Percentiles rank a stretch among this genome's conserved stretches.
phyloP scores from a whole-genome alignment of 2,113 vertebrate genomes.

The Xiphorhynchus elegans region DNA sequence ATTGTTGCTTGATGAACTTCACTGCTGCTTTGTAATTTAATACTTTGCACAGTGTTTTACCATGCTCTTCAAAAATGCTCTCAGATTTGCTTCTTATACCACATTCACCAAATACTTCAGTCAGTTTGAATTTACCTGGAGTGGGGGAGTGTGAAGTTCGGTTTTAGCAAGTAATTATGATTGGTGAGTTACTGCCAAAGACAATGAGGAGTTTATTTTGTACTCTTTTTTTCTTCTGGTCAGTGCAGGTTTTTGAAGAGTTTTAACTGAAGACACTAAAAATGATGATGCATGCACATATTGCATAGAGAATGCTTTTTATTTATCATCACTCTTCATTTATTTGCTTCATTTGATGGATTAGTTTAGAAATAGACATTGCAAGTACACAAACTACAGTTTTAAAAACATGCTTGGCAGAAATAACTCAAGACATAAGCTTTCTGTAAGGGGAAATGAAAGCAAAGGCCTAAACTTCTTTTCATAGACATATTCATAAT shows the following conservation, averaged over 20 bases:
- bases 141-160: background rate
- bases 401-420: background rate
- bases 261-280: background rate
- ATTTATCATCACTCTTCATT: background rate
- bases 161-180: background rate
- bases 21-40: background rate
- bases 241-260: background rate
- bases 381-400: background rate
- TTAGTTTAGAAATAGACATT: conserved; percentile 11
- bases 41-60: background rate
- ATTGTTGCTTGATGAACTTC: background rate
- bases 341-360: background rate
- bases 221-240: background rate
- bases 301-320: background rate
- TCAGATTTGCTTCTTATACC: background rate
- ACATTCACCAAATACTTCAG: background rate
- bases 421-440: background rate
- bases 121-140: background rate
- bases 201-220: background rate
- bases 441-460: background rate
- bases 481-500: background rate
- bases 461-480: background rate
- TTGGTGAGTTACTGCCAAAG: background rate
- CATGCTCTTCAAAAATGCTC: background rate
- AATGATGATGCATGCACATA: background rate